Conservation (phyloP, 64 coral and sea anemone species). For the Pachyseris speciosa region DNA sequence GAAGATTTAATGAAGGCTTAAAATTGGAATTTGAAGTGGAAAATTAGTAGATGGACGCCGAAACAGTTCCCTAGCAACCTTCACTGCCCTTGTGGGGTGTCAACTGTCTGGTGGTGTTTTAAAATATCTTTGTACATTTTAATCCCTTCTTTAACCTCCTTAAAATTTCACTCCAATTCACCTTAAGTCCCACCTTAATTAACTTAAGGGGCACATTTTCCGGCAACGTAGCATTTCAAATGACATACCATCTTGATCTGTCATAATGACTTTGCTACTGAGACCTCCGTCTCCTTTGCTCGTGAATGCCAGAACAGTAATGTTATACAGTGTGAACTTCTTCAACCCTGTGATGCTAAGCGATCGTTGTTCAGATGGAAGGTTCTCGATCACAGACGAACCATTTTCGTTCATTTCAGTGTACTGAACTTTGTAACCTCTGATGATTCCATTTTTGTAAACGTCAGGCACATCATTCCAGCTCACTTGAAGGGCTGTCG, state of each 20-base stretch:
- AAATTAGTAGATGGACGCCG: too few relatives aligned
- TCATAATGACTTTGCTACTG: neutral
- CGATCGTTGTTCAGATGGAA: neutral
- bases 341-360: constrained; percentile 16
- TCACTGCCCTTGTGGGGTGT: too few relatives aligned
- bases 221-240: too few relatives aligned
- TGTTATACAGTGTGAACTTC: constrained; percentile 16
- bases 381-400: neutral
- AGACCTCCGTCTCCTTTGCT: constrained; percentile 66
- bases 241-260: constrained; percentile 83
- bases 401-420: neutral
- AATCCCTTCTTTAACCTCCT: too few relatives aligned
- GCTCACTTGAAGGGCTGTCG: constrained; percentile 17
- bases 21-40: too few relatives aligned
- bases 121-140: too few relatives aligned
- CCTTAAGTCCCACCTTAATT: too few relatives aligned
- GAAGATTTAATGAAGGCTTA: too few relatives aligned
- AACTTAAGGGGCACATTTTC: too few relatives aligned
- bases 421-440: constrained; percentile 61
- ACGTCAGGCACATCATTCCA: constrained; percentile 52
- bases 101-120: too few relatives aligned
- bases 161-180: too few relatives aligned
- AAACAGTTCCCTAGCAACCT: too few relatives aligned
- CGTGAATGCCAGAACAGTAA: constrained; percentile 70
- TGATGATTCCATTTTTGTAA: constrained; percentile 78